Percentiles rank a stretch among this genome's conserved stretches.
Conservation (phyloP, 30 jellyfish, hydroid and myxozoan species). For the Turritopsis rubra region DNA sequence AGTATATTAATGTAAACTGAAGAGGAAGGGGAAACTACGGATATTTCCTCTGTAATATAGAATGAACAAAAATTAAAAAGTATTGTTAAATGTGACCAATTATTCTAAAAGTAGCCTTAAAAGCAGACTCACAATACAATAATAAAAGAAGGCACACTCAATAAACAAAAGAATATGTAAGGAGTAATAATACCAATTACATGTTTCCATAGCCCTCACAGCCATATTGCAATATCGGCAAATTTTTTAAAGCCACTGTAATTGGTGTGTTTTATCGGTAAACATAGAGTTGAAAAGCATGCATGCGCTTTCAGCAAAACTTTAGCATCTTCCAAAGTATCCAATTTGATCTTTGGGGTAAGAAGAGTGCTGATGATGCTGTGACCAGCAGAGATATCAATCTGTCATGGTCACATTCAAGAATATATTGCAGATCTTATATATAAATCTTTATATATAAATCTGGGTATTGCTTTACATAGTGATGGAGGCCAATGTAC, state of each 20-base stretch:
- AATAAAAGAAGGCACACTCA: not conserved
- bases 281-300: not conserved
- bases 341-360: not conserved
- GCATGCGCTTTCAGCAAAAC: not conserved
- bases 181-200: not conserved
- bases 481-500: too few species aligned
- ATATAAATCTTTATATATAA: too few species aligned
- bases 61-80: not conserved
- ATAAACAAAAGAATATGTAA: not conserved
- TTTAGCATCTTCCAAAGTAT: not conserved
- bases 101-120: not conserved
- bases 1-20: too few species aligned
- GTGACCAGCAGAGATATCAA: not conserved
- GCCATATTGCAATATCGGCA: not conserved
- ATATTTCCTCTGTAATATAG: not conserved
- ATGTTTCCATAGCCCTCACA: not conserved
- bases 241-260: not conserved
- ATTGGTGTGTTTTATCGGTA: not conserved
- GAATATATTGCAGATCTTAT: too few species aligned
- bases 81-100: not conserved
- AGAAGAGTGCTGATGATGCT: not conserved
- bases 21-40: not conserved
- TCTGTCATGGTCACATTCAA: too few species aligned
- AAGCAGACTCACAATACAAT: not conserved
- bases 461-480: too few species aligned